Evolutionary conservation across 1,140 invertebrate genomes (phyloP).

Genomic region (Streblospio benedicti): DNA sequence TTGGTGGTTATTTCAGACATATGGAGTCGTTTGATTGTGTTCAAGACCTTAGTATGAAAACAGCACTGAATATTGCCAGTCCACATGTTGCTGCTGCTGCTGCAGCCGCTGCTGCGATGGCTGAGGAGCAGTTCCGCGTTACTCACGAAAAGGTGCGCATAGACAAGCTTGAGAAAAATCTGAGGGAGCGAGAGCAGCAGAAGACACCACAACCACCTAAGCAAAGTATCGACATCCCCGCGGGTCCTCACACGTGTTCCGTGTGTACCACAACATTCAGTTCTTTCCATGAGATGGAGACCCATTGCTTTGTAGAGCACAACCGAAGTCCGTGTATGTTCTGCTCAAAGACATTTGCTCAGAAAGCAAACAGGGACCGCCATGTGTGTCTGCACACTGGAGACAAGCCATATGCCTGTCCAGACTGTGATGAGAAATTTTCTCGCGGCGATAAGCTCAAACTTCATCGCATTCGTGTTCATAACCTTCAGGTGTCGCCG

Average conservation of each 20-base stretch:
- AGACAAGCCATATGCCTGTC: conserved; percentile 91
- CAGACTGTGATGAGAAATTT: conserved; percentile 87
- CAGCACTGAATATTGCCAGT: too few species aligned
- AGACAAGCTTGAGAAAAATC: not conserved
- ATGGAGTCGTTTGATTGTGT: too few species aligned
- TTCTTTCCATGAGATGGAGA: conserved; percentile 13
- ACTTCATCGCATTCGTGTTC: conserved; percentile 9
- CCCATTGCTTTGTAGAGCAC: conserved; percentile 13
- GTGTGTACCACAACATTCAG: conserved; percentile 1
- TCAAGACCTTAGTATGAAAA: too few species aligned
- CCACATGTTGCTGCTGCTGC: too few species aligned
- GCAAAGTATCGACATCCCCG: conserved; percentile 4
- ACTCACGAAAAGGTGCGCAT: not conserved
- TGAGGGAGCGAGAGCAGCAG: not conserved
- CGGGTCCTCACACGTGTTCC: conserved; percentile 10
- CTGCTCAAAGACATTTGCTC: conserved; percentile 18
- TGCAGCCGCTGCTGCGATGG: too few species aligned
- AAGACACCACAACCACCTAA: not conserved
- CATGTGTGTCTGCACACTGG: conserved; percentile 50
- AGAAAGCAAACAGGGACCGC: conserved; percentile 23
- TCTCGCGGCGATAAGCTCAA: conserved; percentile 47
- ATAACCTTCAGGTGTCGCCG: conserved; percentile 1
- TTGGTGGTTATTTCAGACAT: too few species aligned
- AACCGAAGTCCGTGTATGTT: conserved; percentile 19
- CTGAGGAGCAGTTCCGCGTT: not conserved